Conservation (phyloP, 2,113 vertebrate genomes). For the Amazona vittata region DNA sequence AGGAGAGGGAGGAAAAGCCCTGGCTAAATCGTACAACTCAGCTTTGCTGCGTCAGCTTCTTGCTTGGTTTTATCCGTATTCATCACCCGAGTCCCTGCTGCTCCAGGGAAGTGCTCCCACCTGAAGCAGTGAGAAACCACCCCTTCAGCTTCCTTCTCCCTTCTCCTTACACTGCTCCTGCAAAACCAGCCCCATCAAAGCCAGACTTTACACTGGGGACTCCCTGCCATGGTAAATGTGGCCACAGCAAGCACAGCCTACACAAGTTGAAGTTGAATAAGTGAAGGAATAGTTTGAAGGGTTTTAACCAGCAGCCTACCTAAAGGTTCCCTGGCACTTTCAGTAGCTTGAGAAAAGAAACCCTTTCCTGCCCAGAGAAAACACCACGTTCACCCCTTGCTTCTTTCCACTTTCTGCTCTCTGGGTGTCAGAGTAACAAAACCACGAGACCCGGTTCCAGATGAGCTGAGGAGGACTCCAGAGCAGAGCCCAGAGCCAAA, state of each 20-base stretch:
- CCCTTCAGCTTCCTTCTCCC: not conserved
- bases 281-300: not conserved
- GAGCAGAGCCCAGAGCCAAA: not conserved
- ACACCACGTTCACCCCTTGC: fast-evolving
- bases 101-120: not conserved
- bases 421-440: not conserved
- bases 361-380: not conserved
- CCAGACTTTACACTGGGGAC: not conserved
- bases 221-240: fast-evolving
- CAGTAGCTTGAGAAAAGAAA: not conserved
- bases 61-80: not conserved
- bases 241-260: fast-evolving
- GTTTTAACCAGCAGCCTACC: not conserved
- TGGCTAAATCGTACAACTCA: fast-evolving
- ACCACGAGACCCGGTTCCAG: fast-evolving
- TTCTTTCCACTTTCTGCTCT: not conserved
- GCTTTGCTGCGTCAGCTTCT: not conserved
- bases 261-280: fast-evolving
- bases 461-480: fast-evolving
- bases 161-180: not conserved
- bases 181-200: not conserved
- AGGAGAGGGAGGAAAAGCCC: not conserved
- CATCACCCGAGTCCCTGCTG: not conserved
- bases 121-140: not conserved
- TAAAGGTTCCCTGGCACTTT: not conserved